Percentiles rank a stretch among this genome's conserved stretches.
These are phyloP conservation scores for Bombus fervidus DNA, from an alignment of 1,140 invertebrate genomes.

Conservation along the genomic window DNA sequence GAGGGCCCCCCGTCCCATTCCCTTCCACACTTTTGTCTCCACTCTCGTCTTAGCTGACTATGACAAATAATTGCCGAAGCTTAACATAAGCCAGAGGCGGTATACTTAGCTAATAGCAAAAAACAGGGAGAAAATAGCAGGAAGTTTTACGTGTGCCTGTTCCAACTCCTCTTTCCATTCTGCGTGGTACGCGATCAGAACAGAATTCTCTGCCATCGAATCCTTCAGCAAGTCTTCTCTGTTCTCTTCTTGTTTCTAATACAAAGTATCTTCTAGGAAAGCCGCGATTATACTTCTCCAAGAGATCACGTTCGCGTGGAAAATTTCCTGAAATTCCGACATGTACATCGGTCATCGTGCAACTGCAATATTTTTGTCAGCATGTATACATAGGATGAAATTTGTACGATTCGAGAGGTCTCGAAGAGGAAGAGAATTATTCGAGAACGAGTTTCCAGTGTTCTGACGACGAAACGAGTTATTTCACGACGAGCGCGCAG, in stretches of 20 bases:
- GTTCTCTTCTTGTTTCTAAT: not conserved
- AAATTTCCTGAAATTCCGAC: not conserved
- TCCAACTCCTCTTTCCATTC: not conserved
- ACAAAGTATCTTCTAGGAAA: too few species aligned
- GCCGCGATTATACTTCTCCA: not conserved
- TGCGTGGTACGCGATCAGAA: not conserved
- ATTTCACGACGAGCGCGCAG: not conserved
- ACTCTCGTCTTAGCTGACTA: conserved; percentile 69
- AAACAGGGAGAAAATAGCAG: conserved; percentile 53
- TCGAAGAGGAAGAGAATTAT: not conserved
- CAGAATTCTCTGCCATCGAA: not conserved
- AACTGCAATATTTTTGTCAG: too few species aligned
- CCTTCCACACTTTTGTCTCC: conserved; percentile 16
- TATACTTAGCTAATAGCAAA: conserved; percentile 80
- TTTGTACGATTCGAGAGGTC: not conserved
- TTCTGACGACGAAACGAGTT: conserved; percentile 17
- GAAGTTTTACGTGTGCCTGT: conserved; percentile 17
- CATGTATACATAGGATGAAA: too few species aligned
- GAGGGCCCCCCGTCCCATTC: not conserved
- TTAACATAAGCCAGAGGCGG: conserved; percentile 79
- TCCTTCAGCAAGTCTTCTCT: not conserved
- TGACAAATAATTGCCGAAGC: conserved; percentile 79
- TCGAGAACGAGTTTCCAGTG: conserved; percentile 10
- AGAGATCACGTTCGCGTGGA: not conserved
- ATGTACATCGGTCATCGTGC: too few species aligned